A percentile compares a stretch with the other conserved stretches of the same genome.
phyloP scores from a whole-genome alignment of 2,113 vertebrate species.

The Paracanthobrama guichenoti region DNA sequence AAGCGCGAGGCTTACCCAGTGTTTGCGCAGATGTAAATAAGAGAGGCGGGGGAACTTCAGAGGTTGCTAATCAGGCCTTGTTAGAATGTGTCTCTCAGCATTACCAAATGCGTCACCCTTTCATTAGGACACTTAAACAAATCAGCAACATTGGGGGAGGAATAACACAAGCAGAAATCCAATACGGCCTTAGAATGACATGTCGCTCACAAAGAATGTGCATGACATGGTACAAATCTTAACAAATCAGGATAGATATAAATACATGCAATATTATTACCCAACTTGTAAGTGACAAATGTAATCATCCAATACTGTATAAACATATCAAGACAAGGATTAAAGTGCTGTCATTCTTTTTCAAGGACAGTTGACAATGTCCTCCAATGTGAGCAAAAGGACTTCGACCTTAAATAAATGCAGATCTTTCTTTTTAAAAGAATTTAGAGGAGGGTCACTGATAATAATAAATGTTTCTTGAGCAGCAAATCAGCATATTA shows the following conservation, averaged over 20 bases:
- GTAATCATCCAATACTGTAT: not conserved
- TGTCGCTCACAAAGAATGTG: not conserved
- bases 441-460: not conserved
- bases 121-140: slow-evolving; percentile 65
- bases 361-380: not conserved
- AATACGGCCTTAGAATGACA: slow-evolving; percentile 38
- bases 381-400: not conserved
- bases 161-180: slow-evolving; percentile 40
- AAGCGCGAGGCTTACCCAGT: not conserved
- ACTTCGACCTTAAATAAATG: too few species aligned
- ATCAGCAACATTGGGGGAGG: slow-evolving; percentile 49
- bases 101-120: slow-evolving; percentile 72
- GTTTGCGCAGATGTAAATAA: slow-evolving; percentile 69
- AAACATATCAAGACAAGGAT: not conserved
- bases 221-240: slow-evolving; percentile 18
- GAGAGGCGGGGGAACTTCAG: slow-evolving; percentile 61
- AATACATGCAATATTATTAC: slow-evolving; percentile 37
- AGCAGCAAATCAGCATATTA: not conserved
- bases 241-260: slow-evolving; percentile 44
- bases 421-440: not conserved
- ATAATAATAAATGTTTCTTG: not conserved
- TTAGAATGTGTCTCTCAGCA: slow-evolving; percentile 67
- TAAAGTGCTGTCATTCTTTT: not conserved
- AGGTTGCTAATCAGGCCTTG: slow-evolving; percentile 72
- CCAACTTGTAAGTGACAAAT: slow-evolving; percentile 28